Percentiles rank a stretch among this genome's conserved stretches.
phyloP scores from a whole-genome alignment of 2,888 invertebrate species.

The Drosophila borealis region DNA sequence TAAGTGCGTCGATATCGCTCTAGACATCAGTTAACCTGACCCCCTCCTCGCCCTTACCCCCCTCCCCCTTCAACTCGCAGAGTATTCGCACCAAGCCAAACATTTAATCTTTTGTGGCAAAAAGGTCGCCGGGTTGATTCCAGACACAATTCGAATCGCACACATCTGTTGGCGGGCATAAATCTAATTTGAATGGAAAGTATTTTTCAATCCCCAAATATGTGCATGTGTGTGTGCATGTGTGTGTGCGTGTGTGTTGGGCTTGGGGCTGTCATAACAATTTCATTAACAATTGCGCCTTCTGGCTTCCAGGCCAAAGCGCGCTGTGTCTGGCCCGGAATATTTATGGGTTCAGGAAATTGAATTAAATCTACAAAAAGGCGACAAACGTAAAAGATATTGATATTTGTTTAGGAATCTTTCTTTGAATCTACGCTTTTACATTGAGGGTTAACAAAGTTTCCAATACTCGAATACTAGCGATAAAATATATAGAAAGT shows the following conservation, averaged over 20 bases:
- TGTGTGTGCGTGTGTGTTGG: conserved; percentile 8
- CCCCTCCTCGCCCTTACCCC: background rate
- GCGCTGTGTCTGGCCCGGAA: conserved; percentile 36
- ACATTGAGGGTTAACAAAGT: too few relatives aligned
- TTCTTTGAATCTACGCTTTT: too few relatives aligned
- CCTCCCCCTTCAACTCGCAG: background rate
- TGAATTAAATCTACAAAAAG: conserved; percentile 52
- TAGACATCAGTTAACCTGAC: conserved; percentile 51
- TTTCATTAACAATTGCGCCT: conserved; percentile 65
- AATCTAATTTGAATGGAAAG: conserved; percentile 66
- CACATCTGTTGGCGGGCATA: conserved; percentile 67
- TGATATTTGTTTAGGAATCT: conserved; percentile 23
- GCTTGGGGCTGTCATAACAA: conserved; percentile 68
- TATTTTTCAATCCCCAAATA: conserved; percentile 46
- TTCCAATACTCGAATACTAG: too few relatives aligned
- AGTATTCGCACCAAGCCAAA: conserved; percentile 23
- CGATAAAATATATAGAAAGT: too few relatives aligned
- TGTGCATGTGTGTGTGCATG: background rate
- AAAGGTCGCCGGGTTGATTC: conserved; percentile 52
- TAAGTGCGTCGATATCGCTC: conserved; percentile 67
- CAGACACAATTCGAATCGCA: conserved; percentile 42
- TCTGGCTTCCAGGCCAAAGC: conserved; percentile 34
- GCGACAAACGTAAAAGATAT: conserved; percentile 36
- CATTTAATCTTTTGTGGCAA: conserved; percentile 68
- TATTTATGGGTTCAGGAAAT: conserved; percentile 68